Evolutionary conservation across 2,113 vertebrate genomes (phyloP).

Genomic region (Oenanthe melanoleuca): DNA sequence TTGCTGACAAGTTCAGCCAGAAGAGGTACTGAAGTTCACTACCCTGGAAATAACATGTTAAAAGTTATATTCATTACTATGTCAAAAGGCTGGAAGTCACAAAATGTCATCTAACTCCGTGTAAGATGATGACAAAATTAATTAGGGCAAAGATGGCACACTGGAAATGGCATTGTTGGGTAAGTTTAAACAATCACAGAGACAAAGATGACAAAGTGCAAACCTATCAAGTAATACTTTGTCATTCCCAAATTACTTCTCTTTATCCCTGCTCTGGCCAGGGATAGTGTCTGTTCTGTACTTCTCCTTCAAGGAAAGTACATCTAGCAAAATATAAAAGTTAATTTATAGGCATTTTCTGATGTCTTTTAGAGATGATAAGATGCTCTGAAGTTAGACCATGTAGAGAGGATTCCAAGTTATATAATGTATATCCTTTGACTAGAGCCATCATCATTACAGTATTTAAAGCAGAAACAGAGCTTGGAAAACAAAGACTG

Average conservation of each 20-base stretch:
- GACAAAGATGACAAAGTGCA: background rate
- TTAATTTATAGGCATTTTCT: background rate
- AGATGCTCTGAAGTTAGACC: background rate
- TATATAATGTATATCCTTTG: background rate
- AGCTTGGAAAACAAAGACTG: background rate
- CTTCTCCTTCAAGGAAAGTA: background rate
- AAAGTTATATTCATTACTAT: conserved; percentile 51
- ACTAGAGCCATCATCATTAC: background rate
- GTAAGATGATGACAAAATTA: conserved; percentile 42
- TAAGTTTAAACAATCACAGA: background rate
- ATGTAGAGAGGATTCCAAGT: background rate
- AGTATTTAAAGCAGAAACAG: background rate
- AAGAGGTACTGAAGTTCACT: background rate
- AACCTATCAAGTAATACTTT: background rate
- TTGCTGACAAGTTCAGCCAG: background rate
- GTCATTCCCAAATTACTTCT: background rate
- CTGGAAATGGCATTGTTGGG: background rate
- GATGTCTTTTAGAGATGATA: background rate
- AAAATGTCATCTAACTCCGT: conserved; percentile 19
- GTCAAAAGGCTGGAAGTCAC: conserved; percentile 25
- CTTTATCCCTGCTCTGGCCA: background rate
- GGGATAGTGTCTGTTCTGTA: background rate
- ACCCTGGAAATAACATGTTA: conserved; percentile 21
- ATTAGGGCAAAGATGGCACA: conserved; percentile 6
- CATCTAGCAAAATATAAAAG: background rate